Evolutionary conservation across 2,113 vertebrate genomes (phyloP), one percentile per base, ranked within the genome.

Genomic region (Cochlearius cochlearius): DNA sequence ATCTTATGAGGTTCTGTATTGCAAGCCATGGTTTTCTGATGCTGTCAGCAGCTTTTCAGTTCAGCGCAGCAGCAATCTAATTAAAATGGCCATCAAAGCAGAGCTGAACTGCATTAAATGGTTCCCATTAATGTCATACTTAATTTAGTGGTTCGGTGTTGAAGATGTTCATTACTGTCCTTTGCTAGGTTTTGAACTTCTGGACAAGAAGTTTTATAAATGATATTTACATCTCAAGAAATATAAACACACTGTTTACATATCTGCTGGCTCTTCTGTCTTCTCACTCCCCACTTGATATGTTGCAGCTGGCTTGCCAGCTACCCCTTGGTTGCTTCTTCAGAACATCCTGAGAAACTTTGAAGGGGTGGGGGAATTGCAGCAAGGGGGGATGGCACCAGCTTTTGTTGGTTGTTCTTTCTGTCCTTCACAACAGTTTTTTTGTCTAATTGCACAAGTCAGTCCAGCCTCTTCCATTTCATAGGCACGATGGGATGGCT

Each of bases 31-130:
- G 36, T 92, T 98, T 96, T 95, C 91, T 94, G 74, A 96, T 63
- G n/a, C 77, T 93, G 73, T 97, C 93, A 96, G 88, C 94, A 95
- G 91, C 47, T 97, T 97, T 96, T 90, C 81, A 91, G 67, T 90
- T 95, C 91, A 88, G 63, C 60, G 59, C 58, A 96, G 76, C 88
- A 62, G 91, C 89, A 85, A 94, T 95, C 90, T 97, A 98, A 98
- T 98, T 98, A 98, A 98, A 98, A 97, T 72, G 85, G 59, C 91
- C 94, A 96, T 94, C 95, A 97, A 96, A 96, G 94, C 91, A 95
- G 85, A 94, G 80, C 68, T 86, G 94, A 97, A 94, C 59, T 58
- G 67, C 85, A 94, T 96, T 97, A 95, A 97, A 94, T 88, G 34
- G 41, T 90, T 95, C 72, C 80, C 81, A 97, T 98, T 98, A 98